Base-by-base conservation (phyloP, 2,113 vertebrate genomes). In the Hemiprocne comata region DNA sequence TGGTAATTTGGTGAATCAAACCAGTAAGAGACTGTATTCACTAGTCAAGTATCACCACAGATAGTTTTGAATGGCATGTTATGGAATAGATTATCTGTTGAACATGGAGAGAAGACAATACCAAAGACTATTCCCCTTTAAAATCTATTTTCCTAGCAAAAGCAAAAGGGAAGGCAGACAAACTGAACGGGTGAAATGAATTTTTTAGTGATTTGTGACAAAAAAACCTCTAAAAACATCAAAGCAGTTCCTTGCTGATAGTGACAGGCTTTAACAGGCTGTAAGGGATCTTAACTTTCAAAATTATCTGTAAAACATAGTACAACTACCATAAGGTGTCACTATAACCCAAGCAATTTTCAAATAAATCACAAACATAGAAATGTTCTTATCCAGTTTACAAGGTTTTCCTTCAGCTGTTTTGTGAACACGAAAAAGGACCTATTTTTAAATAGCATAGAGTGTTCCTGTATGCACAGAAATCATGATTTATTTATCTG, bases 241-340 rank as follows among this genome's bases (percentile, higher is more conserved):
- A 21, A 19, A 86, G 19, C 25, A 46, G 8, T 33, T 80, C 19
- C 17, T 62, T 73, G 26, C 46, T 48, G 33, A 55, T 23, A 70
- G 10, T 11, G 17, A 26, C 26, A 40, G 38, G 8, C 69, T 80
- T 40, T 87, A 34, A 60, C 75, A 82, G 42, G 6, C 17, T 69
- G 0, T 11, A 36, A 61, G 53, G 50, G 7, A 65, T 10, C 24
- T 9, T 65, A n/a, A 48, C 71, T 78, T 75, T 82, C 70, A 50
- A 34, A 83, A 54, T 1, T 0, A 36, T 57, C 15, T 89, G 34
- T 51, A 60, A 50, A 71, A 77, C 83, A 8, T 6, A 50, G 25
- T 48, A 69, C 65, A 96, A 66, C 88, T 79, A 50, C 98, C 97
- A 98, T 96, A 76, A 97, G 98, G 92, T 98, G 97, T 97, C 98